Evolutionary conservation across 2,113 vertebrate genomes (phyloP).

Genomic region (Chionomys nivalis): DNA sequence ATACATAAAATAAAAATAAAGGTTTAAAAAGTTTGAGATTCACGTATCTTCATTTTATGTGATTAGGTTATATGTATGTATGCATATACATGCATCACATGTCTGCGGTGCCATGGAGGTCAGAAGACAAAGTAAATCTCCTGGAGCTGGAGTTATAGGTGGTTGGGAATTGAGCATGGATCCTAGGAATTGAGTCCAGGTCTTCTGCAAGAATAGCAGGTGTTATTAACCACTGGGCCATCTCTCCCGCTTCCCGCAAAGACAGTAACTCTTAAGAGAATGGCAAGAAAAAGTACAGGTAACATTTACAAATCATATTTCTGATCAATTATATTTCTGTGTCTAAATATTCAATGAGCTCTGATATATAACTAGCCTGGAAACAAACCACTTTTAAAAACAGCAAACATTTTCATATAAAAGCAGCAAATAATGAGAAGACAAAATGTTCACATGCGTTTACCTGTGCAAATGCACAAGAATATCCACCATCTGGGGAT

Average conservation of each 20-base stretch:
- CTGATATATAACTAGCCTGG: background rate
- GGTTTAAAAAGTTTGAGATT: background rate
- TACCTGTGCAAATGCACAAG: background rate
- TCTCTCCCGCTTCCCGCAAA: background rate
- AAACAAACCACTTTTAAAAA: background rate
- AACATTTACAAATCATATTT: background rate
- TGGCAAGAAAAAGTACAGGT: background rate
- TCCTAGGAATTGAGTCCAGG: background rate
- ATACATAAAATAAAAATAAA: background rate
- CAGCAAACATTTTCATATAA: background rate
- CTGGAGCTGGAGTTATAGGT: background rate
- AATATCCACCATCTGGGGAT: background rate
- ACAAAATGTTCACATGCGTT: background rate
- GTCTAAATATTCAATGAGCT: background rate
- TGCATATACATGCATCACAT: background rate
- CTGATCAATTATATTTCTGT: background rate
- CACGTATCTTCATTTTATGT: background rate
- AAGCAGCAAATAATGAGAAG: conserved; percentile 5
- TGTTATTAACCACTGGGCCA: background rate
- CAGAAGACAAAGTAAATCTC: background rate
- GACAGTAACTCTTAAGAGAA: background rate
- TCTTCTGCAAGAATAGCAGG: background rate
- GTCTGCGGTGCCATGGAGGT: background rate
- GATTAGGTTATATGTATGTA: background rate
- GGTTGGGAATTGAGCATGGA: background rate